Base-by-base conservation (phyloP, 1,140 invertebrate species). In the Ceratina japonica region DNA sequence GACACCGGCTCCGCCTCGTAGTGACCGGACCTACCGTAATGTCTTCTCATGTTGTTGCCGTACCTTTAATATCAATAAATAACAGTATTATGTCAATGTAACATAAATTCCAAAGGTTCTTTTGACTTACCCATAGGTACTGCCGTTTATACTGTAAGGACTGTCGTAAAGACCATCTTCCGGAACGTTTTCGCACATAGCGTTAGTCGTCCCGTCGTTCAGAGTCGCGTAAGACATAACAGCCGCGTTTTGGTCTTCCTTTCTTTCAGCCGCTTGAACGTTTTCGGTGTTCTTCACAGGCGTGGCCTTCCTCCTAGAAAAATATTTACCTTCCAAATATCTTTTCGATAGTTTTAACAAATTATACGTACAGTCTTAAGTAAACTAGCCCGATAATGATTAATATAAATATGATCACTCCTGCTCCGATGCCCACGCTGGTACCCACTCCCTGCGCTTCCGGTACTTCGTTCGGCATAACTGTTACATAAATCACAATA, bases 281-380 rank as follows among this genome's bases (percentile, higher is more conserved):
- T 97, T 97, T 89, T 97, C 96, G 0, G 96, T 97, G 87, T 97
- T 97, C 89, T 97, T 97, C 0, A 97, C 96, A 1, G 96, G 96
- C 22, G 95, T 95, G 69, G 96, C 95, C 93, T 96, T 97, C 71
- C 96, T 95, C 59, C 95, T 96, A 20, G 91, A 90, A 75, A 87
- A 74, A 74, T 76, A 89, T 65, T 80, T 84, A 65, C n/a, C 73
- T 70, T n/a, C 7, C 3, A 10, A 15, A 61, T 44, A 59, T 20
- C 18, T 7, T 44, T 24, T 18, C 15, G 22, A 31, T 13, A 20
- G 20, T n/a, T 52, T 44, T 18, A 5, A 31, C n/a, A 1, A 65
- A 31, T n/a, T 18, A 0, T 68, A 95, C 95, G 95, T 93, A 96
- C 95, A 96, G 91, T 93, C 95, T 94, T 81, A 95, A 91, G 87